These are phyloP conservation scores for Scaptomyza flava DNA, from an alignment of 2,888 invertebrate species.

Conservation along the genomic window DNA sequence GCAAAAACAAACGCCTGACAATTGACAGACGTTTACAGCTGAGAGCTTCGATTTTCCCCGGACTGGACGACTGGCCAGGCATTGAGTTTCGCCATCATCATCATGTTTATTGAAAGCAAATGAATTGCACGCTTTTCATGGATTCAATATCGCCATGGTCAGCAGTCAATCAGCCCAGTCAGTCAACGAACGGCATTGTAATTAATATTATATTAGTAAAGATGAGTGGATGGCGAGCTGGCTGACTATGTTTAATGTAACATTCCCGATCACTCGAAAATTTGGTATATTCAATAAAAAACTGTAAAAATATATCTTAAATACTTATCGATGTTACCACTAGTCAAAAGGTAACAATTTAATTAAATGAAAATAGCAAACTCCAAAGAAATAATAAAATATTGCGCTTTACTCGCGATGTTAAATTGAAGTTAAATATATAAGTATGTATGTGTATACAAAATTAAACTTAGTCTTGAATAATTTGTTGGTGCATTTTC, in stretches of 20 bases:
- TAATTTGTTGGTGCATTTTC: not conserved
- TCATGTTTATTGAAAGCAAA: conserved; percentile 46
- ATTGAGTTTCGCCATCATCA: conserved; percentile 64
- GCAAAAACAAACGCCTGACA: conserved; percentile 52
- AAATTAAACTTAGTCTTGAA: not conserved
- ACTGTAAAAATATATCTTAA: not conserved
- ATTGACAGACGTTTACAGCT: conserved; percentile 60
- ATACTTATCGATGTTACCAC: not conserved
- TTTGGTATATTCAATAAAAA: too few relatives aligned
- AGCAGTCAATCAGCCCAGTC: conserved; percentile 25
- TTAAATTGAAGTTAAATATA: too few relatives aligned
- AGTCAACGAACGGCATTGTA: conserved; percentile 43
- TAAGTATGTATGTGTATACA: too few relatives aligned
- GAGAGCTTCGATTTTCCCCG: conserved; percentile 23
- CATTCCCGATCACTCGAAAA: not conserved
- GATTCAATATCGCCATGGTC: conserved; percentile 25
- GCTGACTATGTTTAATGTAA: not conserved
- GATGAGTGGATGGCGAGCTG: conserved; percentile 14
- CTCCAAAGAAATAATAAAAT: too few relatives aligned
- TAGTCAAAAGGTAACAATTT: too few relatives aligned
- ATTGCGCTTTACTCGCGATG: too few relatives aligned
- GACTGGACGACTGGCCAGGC: conserved; percentile 25
- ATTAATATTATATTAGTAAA: conserved; percentile 70
- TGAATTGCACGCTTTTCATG: conserved; percentile 51
- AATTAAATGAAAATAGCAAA: too few relatives aligned